Evolutionary conservation across 2,113 vertebrate species (phyloP).

Genomic region (Misgurnus anguillicaudatus): DNA sequence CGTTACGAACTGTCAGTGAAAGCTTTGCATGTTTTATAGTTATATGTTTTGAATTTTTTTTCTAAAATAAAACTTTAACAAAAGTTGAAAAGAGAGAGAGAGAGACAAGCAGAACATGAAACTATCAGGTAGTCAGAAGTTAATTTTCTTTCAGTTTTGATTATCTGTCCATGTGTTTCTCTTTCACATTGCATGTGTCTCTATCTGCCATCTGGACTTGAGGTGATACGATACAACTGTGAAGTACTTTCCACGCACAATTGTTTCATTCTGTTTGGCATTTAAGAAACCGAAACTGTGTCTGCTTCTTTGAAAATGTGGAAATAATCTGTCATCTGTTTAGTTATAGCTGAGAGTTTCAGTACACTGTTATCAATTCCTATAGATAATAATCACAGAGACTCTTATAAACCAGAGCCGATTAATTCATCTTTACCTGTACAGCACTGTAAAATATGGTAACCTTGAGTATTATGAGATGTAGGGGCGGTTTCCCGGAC

Average conservation of each 20-base stretch:
- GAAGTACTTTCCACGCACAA: neutral
- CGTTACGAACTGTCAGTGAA: too few species aligned
- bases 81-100: neutral
- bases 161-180: neutral
- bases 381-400: neutral
- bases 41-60: too few species aligned
- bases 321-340: too few species aligned
- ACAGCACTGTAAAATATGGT: too few species aligned
- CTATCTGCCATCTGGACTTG: slow-evolving; percentile 13
- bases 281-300: neutral
- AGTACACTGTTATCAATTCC: too few species aligned
- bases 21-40: too few species aligned
- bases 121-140: neutral
- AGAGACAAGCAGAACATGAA: neutral
- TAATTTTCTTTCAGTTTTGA: neutral
- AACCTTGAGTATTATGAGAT: too few species aligned
- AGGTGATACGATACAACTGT: neutral
- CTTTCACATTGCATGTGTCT: neutral
- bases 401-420: neutral
- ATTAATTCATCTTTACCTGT: neutral
- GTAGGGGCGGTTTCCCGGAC: too few species aligned
- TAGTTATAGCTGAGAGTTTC: too few species aligned
- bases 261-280: neutral
- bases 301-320: neutral
- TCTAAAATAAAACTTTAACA: neutral